A percentile compares a stretch with the other conserved stretches of the same genome.
Conservation (phyloP, 2,113 vertebrate species). For the Pelecanus crispus region DNA sequence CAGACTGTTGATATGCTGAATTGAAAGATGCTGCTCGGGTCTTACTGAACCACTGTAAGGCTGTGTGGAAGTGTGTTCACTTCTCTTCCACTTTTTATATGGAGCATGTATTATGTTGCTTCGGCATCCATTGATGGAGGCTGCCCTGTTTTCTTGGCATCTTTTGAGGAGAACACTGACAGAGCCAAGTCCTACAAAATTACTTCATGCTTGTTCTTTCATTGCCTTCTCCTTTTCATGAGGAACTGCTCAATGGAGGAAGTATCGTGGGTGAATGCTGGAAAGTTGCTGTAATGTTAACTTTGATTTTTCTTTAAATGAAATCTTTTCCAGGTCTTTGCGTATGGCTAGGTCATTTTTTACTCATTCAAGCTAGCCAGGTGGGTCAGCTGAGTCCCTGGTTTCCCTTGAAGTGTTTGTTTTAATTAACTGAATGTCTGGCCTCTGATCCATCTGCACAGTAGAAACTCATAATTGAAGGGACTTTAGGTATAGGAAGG, state of each 20-base stretch:
- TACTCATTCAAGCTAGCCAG: not conserved
- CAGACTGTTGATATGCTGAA: not conserved
- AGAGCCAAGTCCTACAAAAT: not conserved
- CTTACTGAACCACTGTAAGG: not conserved
- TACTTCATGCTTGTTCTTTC: not conserved
- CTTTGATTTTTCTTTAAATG: not conserved
- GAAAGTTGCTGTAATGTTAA: not conserved
- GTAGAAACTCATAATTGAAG: not conserved
- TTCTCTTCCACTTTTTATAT: not conserved
- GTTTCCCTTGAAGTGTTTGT: conserved; percentile 14
- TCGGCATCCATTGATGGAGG: not conserved
- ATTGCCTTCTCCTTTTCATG: not conserved
- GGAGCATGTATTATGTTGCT: not conserved
- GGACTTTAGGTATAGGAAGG: not conserved
- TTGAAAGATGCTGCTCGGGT: not conserved
- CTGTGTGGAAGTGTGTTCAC: not conserved
- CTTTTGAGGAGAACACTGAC: not conserved
- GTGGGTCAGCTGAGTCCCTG: not conserved
- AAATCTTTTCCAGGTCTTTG: not conserved
- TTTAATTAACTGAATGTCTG: conserved; percentile 8
- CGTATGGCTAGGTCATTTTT: not conserved
- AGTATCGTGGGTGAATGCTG: not conserved
- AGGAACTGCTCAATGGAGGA: not conserved
- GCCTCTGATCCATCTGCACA: not conserved
- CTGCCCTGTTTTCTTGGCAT: not conserved